phyloP scores from a whole-genome alignment of 37 sponge, comb jelly and placozoan species.

The Diacarnus erythraeanus region DNA sequence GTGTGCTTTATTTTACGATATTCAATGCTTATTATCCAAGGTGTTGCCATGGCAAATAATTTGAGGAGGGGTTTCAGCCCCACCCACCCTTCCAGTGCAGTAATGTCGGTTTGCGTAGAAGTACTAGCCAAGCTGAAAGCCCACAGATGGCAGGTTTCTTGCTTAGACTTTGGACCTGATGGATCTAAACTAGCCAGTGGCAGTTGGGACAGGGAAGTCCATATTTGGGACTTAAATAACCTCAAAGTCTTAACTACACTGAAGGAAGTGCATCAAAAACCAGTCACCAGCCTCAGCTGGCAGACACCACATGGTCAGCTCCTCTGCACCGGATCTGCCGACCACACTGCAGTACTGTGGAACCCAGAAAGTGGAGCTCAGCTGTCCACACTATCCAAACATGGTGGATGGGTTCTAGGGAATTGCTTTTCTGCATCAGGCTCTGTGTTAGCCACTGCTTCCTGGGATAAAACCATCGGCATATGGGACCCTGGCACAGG shows the following conservation, averaged over 20 bases:
- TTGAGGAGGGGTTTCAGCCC: not conserved
- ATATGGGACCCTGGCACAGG: slow-evolving; percentile 79
- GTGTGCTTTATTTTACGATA: not conserved
- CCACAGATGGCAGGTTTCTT: slow-evolving; percentile 77
- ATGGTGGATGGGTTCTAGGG: slow-evolving; percentile 82
- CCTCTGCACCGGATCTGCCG: slow-evolving; percentile 78
- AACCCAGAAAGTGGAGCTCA: slow-evolving; percentile 53
- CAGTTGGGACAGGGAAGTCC: slow-evolving; percentile 85
- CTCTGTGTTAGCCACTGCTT: slow-evolving; percentile 74
- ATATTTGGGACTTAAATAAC: slow-evolving; percentile 71
- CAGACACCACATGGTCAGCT: slow-evolving; percentile 59
- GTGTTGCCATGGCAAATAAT: not conserved
- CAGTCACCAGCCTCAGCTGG: slow-evolving; percentile 77
- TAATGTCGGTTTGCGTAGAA: slow-evolving; percentile 74
- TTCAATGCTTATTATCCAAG: not conserved
- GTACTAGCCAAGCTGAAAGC: slow-evolving; percentile 64
- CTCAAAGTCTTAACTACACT: slow-evolving; percentile 45
- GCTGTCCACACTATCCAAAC: slow-evolving; percentile 43
- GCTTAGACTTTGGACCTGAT: slow-evolving; percentile 69
- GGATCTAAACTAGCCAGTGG: slow-evolving; percentile 72
- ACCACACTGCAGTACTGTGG: slow-evolving; percentile 73
- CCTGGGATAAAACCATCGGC: slow-evolving; percentile 85
- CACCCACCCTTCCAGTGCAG: not conserved
- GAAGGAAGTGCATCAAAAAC: slow-evolving; percentile 63
- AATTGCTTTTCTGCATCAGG: slow-evolving; percentile 55